Percentiles rank a stretch among this genome's conserved stretches.
Evolutionary conservation across 2,797 vertebrate genomes (phyloP).

Genomic region (Orestias chungarensis): DNA sequence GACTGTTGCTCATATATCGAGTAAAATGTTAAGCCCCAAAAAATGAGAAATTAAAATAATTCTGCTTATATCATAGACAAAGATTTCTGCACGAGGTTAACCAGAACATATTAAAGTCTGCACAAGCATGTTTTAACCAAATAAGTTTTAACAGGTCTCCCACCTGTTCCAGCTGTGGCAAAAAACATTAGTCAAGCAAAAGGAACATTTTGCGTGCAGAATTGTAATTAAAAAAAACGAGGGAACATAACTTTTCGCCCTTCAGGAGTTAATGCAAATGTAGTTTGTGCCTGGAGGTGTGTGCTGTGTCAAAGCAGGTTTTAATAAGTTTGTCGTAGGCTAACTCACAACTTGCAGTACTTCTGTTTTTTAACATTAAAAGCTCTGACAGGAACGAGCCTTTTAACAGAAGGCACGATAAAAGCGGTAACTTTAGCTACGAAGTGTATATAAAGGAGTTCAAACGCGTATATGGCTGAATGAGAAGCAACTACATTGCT

Average conservation of each 20-base stretch:
- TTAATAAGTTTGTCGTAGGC: constrained; percentile 8
- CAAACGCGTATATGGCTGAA: constrained; percentile 6
- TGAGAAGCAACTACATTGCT: constrained; percentile 10
- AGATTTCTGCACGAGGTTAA: not conserved
- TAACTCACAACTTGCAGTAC: not conserved
- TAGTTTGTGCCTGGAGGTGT: constrained; percentile 36
- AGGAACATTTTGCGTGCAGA: constrained; percentile 21
- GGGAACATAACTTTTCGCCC: constrained; percentile 9
- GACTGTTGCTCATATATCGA: constrained; percentile 45
- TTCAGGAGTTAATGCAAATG: constrained; percentile 18
- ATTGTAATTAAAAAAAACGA: constrained; percentile 14
- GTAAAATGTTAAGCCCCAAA: constrained; percentile 43
- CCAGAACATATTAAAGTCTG: constrained; percentile 1
- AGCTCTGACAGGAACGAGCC: constrained; percentile 11
- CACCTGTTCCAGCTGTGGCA: constrained; percentile 27
- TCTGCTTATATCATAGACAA: not conserved
- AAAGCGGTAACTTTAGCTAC: constrained; percentile 10
- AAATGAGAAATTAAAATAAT: constrained; percentile 30
- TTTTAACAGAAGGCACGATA: constrained; percentile 13
- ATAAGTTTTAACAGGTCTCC: constrained; percentile 6
- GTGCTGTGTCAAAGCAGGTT: constrained; percentile 53
- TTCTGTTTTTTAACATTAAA: constrained; percentile 8
- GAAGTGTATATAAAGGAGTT: constrained; percentile 3
- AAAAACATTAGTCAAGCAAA: constrained; percentile 17
- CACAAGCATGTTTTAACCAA: constrained; percentile 1